Evolutionary conservation across 2,797 vertebrate species (phyloP), one percentile per base, ranked within the genome.

Genomic region (Ctenochaetus hawaiiensis): DNA sequence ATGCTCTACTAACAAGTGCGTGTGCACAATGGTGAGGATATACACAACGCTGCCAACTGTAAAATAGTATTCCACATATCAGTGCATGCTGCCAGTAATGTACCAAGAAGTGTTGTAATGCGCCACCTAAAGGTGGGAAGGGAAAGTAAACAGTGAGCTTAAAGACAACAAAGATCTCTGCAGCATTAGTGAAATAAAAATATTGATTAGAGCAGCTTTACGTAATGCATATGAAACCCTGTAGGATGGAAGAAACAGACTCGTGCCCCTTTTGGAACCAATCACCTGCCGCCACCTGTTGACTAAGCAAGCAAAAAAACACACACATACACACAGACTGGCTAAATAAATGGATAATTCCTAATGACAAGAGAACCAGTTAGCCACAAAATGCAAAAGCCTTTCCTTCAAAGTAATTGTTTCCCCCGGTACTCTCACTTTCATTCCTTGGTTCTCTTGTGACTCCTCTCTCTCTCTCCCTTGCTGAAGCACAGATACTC

Each of bases 331-430:
- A 60, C 17, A 18, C 20, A 68, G 14, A 41, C 37, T 8, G 12
- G 34, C 39, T 45, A 72, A 78, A 81, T 68, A 63, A 73, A 76
- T 57, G n/a, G 23, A 65, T 80, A 17, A 71, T 65, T 71, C 34
- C 47, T 73, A 34, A 77, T 63, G 78, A 78, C 72, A 78, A 9
- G 39, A 83, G 62, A 67, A 45, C 26, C 67, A 61, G 68, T 67
- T 65, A 41, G 43, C 57, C 51, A 53, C 43, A 67, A 59, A 49
- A 74, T 73, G 18, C n/a, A 67, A 56, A 77, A 63, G 8, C 7
- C 16, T 73, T 78, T 43, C 59, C 48, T 54, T 75, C 22, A 59
- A 80, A 56, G 79, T 81, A 76, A 89, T 85, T 75, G 74, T 84
- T 86, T 76, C 76, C 67, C 71, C 63, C 39, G 49, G 41, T 78